Base-by-base conservation (phyloP, 1,140 invertebrate genomes). In the Protaetia brevitarsis region DNA sequence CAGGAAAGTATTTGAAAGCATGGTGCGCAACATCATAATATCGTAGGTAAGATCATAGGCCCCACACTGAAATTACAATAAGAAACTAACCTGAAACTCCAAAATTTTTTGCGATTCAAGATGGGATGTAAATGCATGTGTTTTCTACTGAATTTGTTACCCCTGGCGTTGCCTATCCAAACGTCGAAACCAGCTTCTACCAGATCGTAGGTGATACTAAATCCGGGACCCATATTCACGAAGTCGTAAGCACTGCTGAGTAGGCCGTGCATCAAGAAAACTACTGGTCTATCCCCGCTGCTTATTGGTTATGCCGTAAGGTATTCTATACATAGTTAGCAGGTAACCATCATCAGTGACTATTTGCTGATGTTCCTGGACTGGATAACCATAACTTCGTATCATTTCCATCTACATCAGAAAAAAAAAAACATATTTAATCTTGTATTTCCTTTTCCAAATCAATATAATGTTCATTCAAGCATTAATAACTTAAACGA, bases 211-310 rank as follows among this genome's bases (percentile, higher is more conserved):
- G 84, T 66, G 87, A 73, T 19, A 80, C 78, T 77, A 65, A 80
- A 79, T 65, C 82, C 78, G 3, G 85, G 85, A 3, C 82, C 80
- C 72, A 83, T 82, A 13, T 84, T 75, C 11, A 88, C 78, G 78
- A 80, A 90, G 69, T 85, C 81, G 0, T 81, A 79, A 0, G 85
- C 84, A 36, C 84, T 84, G 3, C 79, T 80, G 16, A 85, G 76
- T 1, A 90, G 74, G 7, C 88, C 88, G 70, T 91, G 89, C 78
- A 88, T 86, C 4, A 90, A 66, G 10, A 86, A 80, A 0, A 87
- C 83, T 2, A 80, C 73, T 2, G 80, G 77, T 69, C 76, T 37
- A 30, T 27, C 29, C 16, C 30, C 37, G 23, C 28, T 65, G 57
- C 0, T 56, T 30, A 61, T 69, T 68, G 0, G 16, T 34, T 26